phyloP scores from a whole-genome alignment of 2,113 vertebrate species.

The Lycaon pictus region DNA sequence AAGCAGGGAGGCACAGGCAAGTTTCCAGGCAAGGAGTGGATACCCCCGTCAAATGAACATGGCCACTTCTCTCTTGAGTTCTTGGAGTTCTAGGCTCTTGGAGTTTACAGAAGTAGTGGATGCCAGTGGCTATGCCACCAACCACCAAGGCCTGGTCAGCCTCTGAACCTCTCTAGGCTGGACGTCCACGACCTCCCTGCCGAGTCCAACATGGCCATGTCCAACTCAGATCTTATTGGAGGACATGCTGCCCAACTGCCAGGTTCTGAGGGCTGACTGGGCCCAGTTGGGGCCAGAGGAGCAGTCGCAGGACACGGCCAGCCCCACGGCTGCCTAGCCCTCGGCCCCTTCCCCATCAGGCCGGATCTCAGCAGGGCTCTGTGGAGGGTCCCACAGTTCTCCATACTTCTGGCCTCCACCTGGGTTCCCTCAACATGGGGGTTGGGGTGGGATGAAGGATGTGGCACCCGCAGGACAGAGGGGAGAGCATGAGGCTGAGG shows the following conservation, averaged over 20 bases:
- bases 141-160: constrained; percentile 88
- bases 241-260: constrained; percentile 91
- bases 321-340: background rate
- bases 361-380: accelerated
- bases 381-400: background rate
- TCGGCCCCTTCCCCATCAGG: background rate
- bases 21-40: constrained; percentile 90
- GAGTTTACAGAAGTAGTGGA: constrained; percentile 88
- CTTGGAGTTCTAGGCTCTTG: constrained; percentile 78
- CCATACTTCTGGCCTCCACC: background rate
- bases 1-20: constrained; percentile 88
- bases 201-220: constrained; percentile 82
- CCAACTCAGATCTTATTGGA: constrained; percentile 91
- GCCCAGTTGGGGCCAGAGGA: background rate
- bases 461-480: background rate
- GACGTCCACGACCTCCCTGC: constrained; percentile 89
- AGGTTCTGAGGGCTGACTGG: constrained; percentile 87
- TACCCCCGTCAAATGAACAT: constrained; percentile 45
- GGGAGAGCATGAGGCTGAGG: background rate
- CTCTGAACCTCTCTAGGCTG: constrained; percentile 87
- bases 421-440: background rate
- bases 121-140: constrained; percentile 88
- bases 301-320: background rate
- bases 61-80: constrained; percentile 84
- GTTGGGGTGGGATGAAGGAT: too few species aligned